Conservation (phyloP, 2,113 vertebrate species). For the Atherinomorus stipes region DNA sequence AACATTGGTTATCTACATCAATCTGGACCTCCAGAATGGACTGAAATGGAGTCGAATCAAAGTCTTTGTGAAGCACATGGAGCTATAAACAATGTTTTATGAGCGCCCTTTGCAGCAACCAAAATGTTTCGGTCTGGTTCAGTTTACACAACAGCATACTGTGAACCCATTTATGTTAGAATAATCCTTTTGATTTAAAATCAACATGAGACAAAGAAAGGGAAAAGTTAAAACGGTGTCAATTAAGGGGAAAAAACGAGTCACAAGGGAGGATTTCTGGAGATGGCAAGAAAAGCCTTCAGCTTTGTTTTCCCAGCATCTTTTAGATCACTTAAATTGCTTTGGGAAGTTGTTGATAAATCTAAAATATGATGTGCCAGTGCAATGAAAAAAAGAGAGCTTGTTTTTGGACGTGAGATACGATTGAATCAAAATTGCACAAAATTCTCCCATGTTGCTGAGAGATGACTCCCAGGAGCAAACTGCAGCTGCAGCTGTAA, state of each 20-base stretch:
- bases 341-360: conserved; percentile 41
- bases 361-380: conserved; percentile 36
- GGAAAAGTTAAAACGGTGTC: conserved; percentile 16
- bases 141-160: conserved; percentile 15
- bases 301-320: conserved; percentile 37
- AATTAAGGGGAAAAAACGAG: not conserved
- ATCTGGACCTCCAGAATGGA: conserved; percentile 2
- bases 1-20: not conserved
- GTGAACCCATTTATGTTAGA: conserved; percentile 2
- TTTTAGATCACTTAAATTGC: conserved; percentile 51
- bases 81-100: conserved; percentile 38
- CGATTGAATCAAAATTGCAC: conserved; percentile 47
- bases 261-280: conserved; percentile 12
- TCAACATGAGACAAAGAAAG: conserved; percentile 18
- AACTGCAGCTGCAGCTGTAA: conserved; percentile 7
- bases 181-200: conserved; percentile 26
- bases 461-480: conserved; percentile 19
- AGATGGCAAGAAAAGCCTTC: conserved; percentile 7
- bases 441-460: conserved; percentile 22
- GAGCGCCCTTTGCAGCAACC: not conserved
- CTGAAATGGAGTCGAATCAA: conserved; percentile 4
- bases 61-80: not conserved
- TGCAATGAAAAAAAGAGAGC: conserved; percentile 55
- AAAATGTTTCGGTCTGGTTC: conserved; percentile 19
- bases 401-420: conserved; percentile 54